Evolutionary conservation across 2,797 vertebrate species (phyloP), one percentile per base, ranked within the genome.

Genomic region (Myripristis murdjan): DNA sequence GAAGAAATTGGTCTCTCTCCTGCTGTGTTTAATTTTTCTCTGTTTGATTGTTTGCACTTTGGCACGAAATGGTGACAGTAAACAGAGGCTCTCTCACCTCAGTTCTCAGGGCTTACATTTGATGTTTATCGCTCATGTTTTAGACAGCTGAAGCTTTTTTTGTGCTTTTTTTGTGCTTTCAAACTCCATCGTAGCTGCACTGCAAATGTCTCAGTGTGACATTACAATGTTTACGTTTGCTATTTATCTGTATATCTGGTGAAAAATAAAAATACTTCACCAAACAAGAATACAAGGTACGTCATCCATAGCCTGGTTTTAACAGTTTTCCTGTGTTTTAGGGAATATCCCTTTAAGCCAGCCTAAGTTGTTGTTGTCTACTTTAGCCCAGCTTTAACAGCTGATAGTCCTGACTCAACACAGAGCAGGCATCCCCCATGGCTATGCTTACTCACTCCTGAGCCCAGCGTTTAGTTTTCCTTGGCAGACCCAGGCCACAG

Each of bases 401-500:
- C 75, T 91, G 85, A 88, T 84, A 85, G 83, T 91, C 83, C 88
- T 93, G 93, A 94, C 87, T 93, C 90, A 87, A 91, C 90, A 84
- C 75, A 77, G 79, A 77, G 70, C 69, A 51, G 23, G 55, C 81
- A 78, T 75, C 75, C 88, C 88, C 77, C 11, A 77, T 85, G 88
- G 87, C 87, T 86, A 70, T 89, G 91, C 91, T 92, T 91, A 90
- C 86, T 91, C 90, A 91, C 89, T 90, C 84, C 83, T 73, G 87
- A 87, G 87, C 85, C 74, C 78, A 11, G 71, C 83, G 80, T 93
- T 90, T 92, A 92, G 88, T 93, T 94, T 93, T 94, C 92, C 90
- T 94, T 95, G 97, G 95, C 95, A 96, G 94, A 95, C 93, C 93
- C 84, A 49, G 94, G 95, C 95, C 96, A 95, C 95, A 96, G 97